Base-by-base conservation (phyloP, 2,113 vertebrate species). In the Taurulus bubalis region DNA sequence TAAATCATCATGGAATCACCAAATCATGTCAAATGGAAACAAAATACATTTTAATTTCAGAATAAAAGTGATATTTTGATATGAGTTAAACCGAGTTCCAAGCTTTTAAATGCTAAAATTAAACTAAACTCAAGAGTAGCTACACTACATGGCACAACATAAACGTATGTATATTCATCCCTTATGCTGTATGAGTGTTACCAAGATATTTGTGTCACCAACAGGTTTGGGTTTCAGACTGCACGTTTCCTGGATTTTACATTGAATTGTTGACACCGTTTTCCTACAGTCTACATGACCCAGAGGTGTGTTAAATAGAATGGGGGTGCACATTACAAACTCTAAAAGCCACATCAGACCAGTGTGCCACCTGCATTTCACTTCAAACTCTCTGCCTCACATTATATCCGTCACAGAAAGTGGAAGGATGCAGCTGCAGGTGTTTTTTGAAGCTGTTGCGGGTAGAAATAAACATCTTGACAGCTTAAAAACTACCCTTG, bases 351-450 rank as follows among this genome's bases (percentile, higher is more conserved):
- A 47, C 80, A 73, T 77, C 85, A 85, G 62, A 79, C 71, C 72
- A 53, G 42, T 58, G 78, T 62, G 66, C 86, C 91, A 90, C 79
- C 91, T 91, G 89, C 81, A 62, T 78, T 82, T 85, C 85, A 58
- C 83, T 82, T 66, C 69, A 26, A 73, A 69, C 70, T 68, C 83
- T 70, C 65, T 56, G 53, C 75, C 85, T 88, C 80, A 18, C 34
- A 55, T 82, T 74, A 84, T 49, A 91, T 87, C 87, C 66, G 81
- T 88, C 85, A 88, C 88, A 79, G 42, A 82, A 62, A 77, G 84
- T 64, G 75, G 85, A 85, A 86, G 89, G 86, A 85, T 89, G 89
- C 89, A 91, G 86, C 88, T 92, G 89, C 90, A 91, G 89, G 82
- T 85, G 87, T 77, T 89, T 77, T 71, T 77, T 63, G 79, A 85